Base-by-base conservation (phyloP, 1,140 invertebrate genomes). In the Lordiphosa stackelbergi region DNA sequence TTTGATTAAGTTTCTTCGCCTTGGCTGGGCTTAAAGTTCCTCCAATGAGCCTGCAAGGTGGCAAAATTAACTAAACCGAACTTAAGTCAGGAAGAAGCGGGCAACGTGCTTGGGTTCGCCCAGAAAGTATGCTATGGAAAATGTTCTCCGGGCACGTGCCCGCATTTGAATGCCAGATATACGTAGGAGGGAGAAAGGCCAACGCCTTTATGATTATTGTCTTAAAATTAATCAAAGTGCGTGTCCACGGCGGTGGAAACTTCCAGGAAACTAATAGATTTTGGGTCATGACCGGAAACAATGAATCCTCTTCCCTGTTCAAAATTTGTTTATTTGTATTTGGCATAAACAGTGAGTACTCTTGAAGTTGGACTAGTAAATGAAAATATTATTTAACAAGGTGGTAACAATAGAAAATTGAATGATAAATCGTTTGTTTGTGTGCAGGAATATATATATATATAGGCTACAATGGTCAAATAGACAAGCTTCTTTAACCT, bases 201-300 rank as follows among this genome's bases (percentile, higher is more conserved):
- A 42, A 52, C 62, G 65, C 75, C 63, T 72, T 79, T 71, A 79
- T 79, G 77, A 79, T 81, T 79, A 79, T 79, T 79, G 75, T 79
- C 75, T 81, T 81, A 75, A 81, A 79, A 79, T 79, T 79, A 81
- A 79, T 79, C 75, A 79, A 79, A 71, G 59, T 81, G 71, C 68
- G 66, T 79, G 75, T 57, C 62, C 28, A 31, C 6, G 6, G 28
- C 28, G 48, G 36, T 53, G 55, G 13, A 69, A 71, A 37, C 58
- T 68, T 63, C 52, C 51, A 58, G 24, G n/a, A 51, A 38, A 37
- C 74, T 79, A 79, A 79, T 73, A 73, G 74, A 78, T 73, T 78
- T 69, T 45, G 6, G 24, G 41, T 46, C 19, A 46, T 31, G 43
- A 46, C 43, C 28, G 28, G 28, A 31, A 8, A 31, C 2, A 7